These are phyloP conservation scores for Natrix natrix DNA, from an alignment of 2,797 vertebrate genomes.

Conservation along the genomic window DNA sequence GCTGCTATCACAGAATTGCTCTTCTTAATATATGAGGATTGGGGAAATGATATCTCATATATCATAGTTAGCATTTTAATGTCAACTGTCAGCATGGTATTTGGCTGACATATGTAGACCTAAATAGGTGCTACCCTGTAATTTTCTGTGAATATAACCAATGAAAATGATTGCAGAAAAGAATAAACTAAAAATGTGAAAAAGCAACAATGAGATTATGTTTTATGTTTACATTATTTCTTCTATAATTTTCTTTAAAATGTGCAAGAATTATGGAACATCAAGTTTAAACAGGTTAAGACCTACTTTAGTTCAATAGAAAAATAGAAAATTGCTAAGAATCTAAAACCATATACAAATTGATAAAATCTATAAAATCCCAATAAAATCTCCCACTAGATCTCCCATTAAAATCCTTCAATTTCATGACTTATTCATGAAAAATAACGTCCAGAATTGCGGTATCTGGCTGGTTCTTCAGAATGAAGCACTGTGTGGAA, in stretches of 20 bases:
- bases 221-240: not conserved
- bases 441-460: not conserved
- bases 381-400: constrained; percentile 38
- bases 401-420: not conserved
- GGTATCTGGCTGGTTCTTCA: constrained; percentile 62
- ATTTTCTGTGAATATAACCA: not conserved
- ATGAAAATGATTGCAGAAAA: not conserved
- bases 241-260: not conserved
- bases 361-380: constrained; percentile 40
- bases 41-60: not conserved
- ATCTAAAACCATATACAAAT: constrained; percentile 15
- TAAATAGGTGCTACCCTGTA: not conserved
- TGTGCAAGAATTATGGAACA: not conserved
- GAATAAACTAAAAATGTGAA: not conserved
- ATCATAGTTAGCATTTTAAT: not conserved
- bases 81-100: not conserved
- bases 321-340: constrained; percentile 60
- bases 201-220: not conserved
- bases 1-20: not conserved
- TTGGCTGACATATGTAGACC: not conserved
- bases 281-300: not conserved
- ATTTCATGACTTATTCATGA: not conserved
- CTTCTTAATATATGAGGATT: not conserved
- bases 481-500: constrained; percentile 73
- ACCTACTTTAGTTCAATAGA: constrained; percentile 24